Base-by-base conservation (phyloP, 2,888 invertebrate species). In the Melanostoma mellinum region DNA sequence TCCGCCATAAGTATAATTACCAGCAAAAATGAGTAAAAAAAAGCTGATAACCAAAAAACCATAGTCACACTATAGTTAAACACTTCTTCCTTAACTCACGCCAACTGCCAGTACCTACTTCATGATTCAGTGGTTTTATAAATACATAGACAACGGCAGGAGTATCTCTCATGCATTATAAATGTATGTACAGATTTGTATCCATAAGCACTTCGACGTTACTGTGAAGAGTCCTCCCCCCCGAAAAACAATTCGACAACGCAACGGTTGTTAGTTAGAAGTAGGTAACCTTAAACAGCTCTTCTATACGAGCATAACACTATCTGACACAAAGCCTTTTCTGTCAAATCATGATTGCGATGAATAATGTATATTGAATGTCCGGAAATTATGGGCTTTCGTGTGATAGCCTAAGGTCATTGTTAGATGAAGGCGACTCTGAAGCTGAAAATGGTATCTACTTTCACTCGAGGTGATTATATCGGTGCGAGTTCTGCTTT, bases 361-460 rank as follows among this genome's bases (percentile, higher is more conserved):
- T 77, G 77, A 77, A 77, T 77, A 77, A 77, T 77, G 71, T 77
- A 77, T 71, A 77, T 71, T 71, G 77, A 77, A 77, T 65, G 63
- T 65, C 71, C 77, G 71, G 65, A 77, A 77, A 77, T 77, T 77
- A 77, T 71, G 77, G 56, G 77, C 71, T 61, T 63, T 71, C 53
- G 50, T 44, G 42, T 58, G 52, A 77, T 71, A 65, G 77, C 71
- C 71, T 52, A 52, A 33, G 77, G 71, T 77, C 65, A 72, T 58
- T 71, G 73, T 73, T 53, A 63, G 48, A 48, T 61, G 58, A 48
- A 48, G 48, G 44, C 46, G 61, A 36, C 48, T 20, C 20, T 20
- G 76, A 48, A 63, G 69, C 55, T 55, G 30, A 60, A 61, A 63
- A 63, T 63, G 61, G 56, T 71, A 69, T 71, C 76, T 69, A 71